These are phyloP conservation scores for Clivina fossor DNA, from an alignment of 2,888 invertebrate species.

Conservation along the genomic window DNA sequence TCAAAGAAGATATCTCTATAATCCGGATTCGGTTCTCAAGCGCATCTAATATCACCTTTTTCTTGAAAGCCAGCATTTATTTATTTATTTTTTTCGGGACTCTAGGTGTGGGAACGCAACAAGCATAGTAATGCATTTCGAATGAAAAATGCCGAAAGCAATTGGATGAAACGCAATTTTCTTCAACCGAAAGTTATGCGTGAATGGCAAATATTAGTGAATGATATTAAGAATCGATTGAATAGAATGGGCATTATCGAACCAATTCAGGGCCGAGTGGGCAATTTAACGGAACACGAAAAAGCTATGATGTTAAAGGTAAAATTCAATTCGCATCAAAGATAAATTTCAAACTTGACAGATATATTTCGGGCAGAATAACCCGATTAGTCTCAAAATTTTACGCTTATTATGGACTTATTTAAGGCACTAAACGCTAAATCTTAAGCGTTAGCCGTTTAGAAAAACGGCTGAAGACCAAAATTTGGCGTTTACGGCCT, in stretches of 20 bases:
- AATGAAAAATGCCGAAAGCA: conserved; percentile 54
- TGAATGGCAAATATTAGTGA: conserved; percentile 71
- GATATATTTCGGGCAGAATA: too few species aligned
- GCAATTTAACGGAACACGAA: conserved; percentile 55
- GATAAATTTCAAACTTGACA: conserved; percentile 1
- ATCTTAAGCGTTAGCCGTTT: too few species aligned
- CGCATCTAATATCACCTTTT: background rate
- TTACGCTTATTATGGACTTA: too few species aligned
- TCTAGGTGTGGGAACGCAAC: conserved; percentile 69
- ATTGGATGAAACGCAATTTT: conserved; percentile 71
- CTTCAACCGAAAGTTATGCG: conserved; percentile 71
- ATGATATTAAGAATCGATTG: conserved; percentile 69
- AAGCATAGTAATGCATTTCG: conserved; percentile 62
- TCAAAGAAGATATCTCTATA: conserved; percentile 2
- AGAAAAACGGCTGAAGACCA: too few species aligned
- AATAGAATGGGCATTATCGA: conserved; percentile 61
- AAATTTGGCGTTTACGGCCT: too few species aligned
- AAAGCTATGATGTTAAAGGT: conserved; percentile 68
- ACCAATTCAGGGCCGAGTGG: conserved; percentile 53
- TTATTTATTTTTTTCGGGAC: background rate
- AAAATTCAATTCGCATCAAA: conserved; percentile 16
- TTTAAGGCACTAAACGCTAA: too few species aligned
- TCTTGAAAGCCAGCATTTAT: too few species aligned
- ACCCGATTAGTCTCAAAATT: too few species aligned
- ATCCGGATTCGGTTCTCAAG: background rate